These are phyloP conservation scores for Capreolus pygargus DNA, from an alignment of 2,113 vertebrate species.

Conservation along the genomic window DNA sequence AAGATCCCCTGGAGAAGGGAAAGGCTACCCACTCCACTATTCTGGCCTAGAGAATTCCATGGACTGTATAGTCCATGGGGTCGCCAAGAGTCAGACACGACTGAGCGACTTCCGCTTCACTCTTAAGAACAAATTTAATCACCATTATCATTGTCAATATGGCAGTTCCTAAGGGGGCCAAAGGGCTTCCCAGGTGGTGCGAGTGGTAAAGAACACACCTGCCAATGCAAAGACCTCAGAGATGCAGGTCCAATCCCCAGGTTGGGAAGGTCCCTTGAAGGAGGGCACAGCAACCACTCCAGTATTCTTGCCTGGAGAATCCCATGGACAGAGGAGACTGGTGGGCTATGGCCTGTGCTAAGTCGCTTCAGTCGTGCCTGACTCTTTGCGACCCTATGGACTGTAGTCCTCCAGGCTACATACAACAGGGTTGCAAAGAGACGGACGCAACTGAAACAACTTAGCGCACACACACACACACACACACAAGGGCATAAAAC, in stretches of 20 bases:
- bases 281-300: not conserved
- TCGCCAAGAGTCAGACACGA: not conserved
- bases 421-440: not conserved
- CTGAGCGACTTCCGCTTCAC: not conserved
- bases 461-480: not conserved
- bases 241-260: not conserved
- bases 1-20: not conserved
- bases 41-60: not conserved
- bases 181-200: not conserved
- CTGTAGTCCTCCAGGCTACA: not conserved
- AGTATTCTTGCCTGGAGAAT: not conserved
- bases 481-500: not conserved
- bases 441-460: accelerated
- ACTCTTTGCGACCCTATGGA: not conserved
- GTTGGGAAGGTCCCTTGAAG: not conserved
- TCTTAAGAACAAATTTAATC: constrained; percentile 5
- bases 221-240: not conserved
- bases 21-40: not conserved
- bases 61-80: not conserved
- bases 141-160: not conserved
- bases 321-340: not conserved
- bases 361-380: accelerated
- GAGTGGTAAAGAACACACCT: not conserved
- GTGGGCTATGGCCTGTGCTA: not conserved
- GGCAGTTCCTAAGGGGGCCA: not conserved